phyloP scores from a whole-genome alignment of 2,113 vertebrate species.

The Indicator maculatus region DNA sequence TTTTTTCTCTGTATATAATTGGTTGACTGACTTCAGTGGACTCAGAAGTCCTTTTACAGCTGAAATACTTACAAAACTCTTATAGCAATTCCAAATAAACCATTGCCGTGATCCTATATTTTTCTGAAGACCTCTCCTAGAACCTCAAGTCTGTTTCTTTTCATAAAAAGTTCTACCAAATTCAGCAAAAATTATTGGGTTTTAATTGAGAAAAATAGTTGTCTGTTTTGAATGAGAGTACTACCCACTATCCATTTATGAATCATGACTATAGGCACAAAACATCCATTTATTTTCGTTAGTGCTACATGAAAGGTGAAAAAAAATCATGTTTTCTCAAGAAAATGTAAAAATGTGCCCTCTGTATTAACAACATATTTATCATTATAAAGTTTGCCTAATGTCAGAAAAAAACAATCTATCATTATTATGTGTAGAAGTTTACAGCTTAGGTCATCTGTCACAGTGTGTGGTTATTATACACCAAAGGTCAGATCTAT shows the following conservation, averaged over 20 bases:
- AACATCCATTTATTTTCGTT: conserved; percentile 18
- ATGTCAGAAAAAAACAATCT: conserved; percentile 39
- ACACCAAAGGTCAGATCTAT: conserved; percentile 47
- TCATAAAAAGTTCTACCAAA: neutral
- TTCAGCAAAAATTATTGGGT: neutral
- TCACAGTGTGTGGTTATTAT: conserved; percentile 34
- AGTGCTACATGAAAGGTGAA: neutral
- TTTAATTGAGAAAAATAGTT: conserved; percentile 44
- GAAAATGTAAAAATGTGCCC: conserved; percentile 2
- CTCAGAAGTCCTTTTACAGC: neutral
- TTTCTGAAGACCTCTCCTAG: neutral
- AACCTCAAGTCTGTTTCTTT: neutral
- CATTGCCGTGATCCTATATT: neutral
- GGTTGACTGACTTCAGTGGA: neutral
- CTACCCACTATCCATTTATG: neutral
- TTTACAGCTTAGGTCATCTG: conserved; percentile 29
- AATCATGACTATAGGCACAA: neutral
- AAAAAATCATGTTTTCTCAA: neutral
- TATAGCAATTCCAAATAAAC: neutral
- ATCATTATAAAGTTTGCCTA: neutral
- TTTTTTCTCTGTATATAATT: neutral
- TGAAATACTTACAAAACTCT: neutral
- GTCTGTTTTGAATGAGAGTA: neutral
- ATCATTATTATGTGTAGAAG: neutral
- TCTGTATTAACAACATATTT: conserved; percentile 1